phyloP scores from a whole-genome alignment of 2,113 vertebrate species.

The Thamnophis sirtalis region DNA sequence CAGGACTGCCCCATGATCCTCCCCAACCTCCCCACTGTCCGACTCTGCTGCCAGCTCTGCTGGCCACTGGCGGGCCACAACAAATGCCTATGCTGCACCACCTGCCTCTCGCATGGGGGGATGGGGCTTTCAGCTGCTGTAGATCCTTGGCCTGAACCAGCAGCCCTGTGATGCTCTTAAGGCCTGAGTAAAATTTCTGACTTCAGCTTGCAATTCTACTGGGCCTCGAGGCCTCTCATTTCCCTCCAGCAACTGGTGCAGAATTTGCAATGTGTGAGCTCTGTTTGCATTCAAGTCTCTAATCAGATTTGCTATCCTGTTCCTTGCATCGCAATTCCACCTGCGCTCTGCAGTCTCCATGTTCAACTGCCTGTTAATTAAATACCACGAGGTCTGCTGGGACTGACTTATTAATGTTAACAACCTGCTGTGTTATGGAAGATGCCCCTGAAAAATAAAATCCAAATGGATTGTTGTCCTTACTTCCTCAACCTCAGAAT shows the following conservation, averaged over 20 bases:
- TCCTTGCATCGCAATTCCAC: background rate
- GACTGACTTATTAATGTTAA: background rate
- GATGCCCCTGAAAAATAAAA: background rate
- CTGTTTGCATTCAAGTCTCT: background rate
- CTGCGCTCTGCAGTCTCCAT: background rate
- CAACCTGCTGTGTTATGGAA: background rate
- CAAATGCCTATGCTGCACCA: background rate
- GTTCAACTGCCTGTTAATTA: conserved; percentile 31
- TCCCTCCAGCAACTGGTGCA: background rate
- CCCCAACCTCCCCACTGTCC: too few relatives aligned
- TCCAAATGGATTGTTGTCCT: conserved; percentile 21
- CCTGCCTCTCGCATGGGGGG: background rate
- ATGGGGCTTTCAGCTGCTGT: background rate
- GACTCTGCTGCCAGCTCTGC: too few relatives aligned
- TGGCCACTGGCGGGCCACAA: too few relatives aligned
- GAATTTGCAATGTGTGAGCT: conserved; percentile 1
- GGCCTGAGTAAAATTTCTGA: too few relatives aligned
- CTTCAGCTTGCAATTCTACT: conserved; percentile 31
- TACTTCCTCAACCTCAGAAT: conserved; percentile 40
- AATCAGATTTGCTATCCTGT: background rate
- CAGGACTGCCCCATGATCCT: too few relatives aligned
- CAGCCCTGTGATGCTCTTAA: background rate
- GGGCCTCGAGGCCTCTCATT: conserved; percentile 8
- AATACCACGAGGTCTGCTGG: background rate
- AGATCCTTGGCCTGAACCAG: background rate